Evolutionary conservation across 2,797 vertebrate species (phyloP).

Genomic region (Prionace glauca): DNA sequence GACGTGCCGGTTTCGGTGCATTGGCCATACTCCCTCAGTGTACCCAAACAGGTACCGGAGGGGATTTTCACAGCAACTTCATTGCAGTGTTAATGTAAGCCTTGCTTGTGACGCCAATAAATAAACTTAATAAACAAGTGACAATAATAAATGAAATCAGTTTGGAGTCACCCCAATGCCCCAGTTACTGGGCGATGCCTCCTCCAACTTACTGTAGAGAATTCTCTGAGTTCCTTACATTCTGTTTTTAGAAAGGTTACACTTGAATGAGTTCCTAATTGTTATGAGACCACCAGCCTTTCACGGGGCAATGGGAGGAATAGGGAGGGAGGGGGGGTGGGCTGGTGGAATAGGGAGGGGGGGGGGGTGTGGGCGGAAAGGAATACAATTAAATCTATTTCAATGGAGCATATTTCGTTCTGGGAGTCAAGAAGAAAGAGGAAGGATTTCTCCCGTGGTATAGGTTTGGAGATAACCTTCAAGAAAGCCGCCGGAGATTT

Average conservation of each 20-base stretch:
- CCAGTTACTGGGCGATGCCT: background rate
- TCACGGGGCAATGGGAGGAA: background rate
- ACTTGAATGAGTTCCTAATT: background rate
- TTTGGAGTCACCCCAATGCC: background rate
- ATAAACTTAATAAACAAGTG: too few relatives aligned
- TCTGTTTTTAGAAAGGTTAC: background rate
- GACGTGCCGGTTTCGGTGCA: too few relatives aligned
- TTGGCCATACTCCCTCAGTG: too few relatives aligned
- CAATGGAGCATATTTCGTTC: background rate
- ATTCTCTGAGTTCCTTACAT: background rate
- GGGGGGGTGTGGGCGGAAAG: too few relatives aligned
- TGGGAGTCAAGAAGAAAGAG: too few relatives aligned
- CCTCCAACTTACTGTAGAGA: background rate
- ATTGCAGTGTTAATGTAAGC: too few relatives aligned
- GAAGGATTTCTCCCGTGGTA: background rate
- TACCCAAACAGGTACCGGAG: too few relatives aligned
- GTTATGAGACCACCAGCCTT: background rate
- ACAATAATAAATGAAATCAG: too few relatives aligned
- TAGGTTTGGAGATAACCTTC: background rate
- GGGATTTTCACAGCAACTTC: too few relatives aligned
- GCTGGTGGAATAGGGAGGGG: too few relatives aligned
- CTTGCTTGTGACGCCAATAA: too few relatives aligned
- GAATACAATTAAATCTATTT: background rate
- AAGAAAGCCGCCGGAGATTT: background rate
- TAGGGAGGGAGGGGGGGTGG: background rate